Evolutionary conservation across 1,140 invertebrate species (phyloP).

Genomic region (Kradibia gibbosae): DNA sequence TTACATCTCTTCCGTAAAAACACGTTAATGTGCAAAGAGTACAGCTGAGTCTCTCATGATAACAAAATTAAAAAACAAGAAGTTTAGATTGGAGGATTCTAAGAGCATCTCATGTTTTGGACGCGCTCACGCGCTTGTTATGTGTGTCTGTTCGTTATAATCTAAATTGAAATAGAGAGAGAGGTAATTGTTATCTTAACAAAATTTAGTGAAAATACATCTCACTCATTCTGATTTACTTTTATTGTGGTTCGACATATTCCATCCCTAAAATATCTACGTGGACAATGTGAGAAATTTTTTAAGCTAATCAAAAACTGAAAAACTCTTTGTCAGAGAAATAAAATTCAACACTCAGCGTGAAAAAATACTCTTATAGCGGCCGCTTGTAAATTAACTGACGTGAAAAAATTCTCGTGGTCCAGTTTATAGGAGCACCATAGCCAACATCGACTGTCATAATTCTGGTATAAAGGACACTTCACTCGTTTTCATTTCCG

Average conservation of each 20-base stretch:
- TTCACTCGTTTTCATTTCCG: neutral
- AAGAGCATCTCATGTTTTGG: too few relatives aligned
- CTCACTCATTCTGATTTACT: too few relatives aligned
- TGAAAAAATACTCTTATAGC: constrained; percentile 26
- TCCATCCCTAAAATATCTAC: neutral
- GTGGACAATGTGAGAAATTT: neutral
- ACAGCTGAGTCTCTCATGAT: too few relatives aligned
- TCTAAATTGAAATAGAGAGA: too few relatives aligned
- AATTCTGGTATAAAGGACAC: neutral
- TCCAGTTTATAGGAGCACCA: neutral
- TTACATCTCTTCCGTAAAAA: too few relatives aligned
- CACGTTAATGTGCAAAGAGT: too few relatives aligned
- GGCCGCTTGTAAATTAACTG: constrained; percentile 24
- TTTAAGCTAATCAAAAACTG: neutral
- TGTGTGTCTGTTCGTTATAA: too few relatives aligned
- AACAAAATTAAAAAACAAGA: too few relatives aligned
- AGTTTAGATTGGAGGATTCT: too few relatives aligned
- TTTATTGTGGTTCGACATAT: constrained; percentile 18
- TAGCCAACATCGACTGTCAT: neutral
- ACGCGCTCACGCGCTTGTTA: too few relatives aligned
- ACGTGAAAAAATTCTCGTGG: neutral
- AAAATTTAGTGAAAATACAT: too few relatives aligned
- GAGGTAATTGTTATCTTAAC: too few relatives aligned
- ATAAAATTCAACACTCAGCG: constrained; percentile 31
- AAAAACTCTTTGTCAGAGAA: constrained; percentile 22